These are phyloP conservation scores for Scotopteryx bipunctaria DNA, from an alignment of 2,888 invertebrate species.

Conservation along the genomic window DNA sequence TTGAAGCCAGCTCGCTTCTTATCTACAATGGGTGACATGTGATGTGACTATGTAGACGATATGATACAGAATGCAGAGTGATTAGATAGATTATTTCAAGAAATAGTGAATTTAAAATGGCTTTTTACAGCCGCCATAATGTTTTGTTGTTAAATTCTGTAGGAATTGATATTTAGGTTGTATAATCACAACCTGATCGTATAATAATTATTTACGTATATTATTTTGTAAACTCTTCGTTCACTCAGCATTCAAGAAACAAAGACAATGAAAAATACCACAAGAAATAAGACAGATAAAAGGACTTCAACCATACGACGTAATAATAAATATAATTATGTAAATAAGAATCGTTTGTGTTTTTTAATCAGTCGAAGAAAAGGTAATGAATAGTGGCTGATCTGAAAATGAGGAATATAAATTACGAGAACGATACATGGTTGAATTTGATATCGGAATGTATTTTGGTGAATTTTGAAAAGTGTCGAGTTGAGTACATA, in stretches of 20 bases:
- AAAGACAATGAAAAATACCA: too few relatives aligned
- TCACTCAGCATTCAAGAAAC: too few relatives aligned
- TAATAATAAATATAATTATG: neutral
- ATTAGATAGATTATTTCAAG: neutral
- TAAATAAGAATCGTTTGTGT: neutral
- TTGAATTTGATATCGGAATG: neutral
- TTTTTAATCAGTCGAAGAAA: neutral
- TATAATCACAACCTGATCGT: too few relatives aligned
- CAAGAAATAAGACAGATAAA: neutral
- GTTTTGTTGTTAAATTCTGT: too few relatives aligned
- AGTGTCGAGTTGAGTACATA: conserved; percentile 45
- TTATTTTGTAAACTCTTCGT: too few relatives aligned
- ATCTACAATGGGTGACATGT: conserved; percentile 43
- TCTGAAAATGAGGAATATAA: conserved; percentile 11
- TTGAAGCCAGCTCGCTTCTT: conserved; percentile 60
- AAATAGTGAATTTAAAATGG: too few relatives aligned
- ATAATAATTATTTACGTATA: too few relatives aligned
- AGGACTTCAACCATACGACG: neutral
- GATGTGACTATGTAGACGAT: conserved; percentile 8
- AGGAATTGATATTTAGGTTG: too few relatives aligned
- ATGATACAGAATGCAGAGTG: neutral
- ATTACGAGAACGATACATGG: conserved; percentile 9
- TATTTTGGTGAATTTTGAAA: conserved; percentile 8
- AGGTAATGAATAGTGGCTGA: conserved; percentile 26
- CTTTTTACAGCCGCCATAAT: too few relatives aligned